A percentile compares a stretch with the other conserved stretches of the same genome.
Evolutionary conservation across 2,888 invertebrate species (phyloP).

Genomic region (Ectemnius cavifrons): DNA sequence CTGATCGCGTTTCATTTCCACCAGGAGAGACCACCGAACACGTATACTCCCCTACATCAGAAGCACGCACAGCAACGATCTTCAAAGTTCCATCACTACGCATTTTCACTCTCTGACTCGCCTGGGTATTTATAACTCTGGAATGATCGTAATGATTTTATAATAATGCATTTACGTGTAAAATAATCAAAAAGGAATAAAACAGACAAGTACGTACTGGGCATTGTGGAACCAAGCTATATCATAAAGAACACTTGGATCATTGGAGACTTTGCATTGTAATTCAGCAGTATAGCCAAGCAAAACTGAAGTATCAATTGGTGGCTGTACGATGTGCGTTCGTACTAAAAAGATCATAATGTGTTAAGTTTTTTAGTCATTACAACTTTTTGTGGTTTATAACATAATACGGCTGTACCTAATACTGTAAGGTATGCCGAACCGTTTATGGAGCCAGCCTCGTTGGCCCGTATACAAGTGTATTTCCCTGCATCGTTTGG

Average conservation of each 20-base stretch:
- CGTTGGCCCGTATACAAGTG: conserved; percentile 92
- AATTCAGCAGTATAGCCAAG: conserved; percentile 95
- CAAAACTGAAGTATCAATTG: conserved; percentile 93
- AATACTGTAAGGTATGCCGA: conserved; percentile 90
- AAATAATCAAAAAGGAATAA: conserved; percentile 16
- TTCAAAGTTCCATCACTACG: conserved; percentile 91
- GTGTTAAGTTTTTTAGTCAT: not conserved
- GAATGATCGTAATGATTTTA: conserved; percentile 37
- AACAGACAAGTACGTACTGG: conserved; percentile 81
- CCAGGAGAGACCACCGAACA: conserved; percentile 94
- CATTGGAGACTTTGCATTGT: conserved; percentile 96
- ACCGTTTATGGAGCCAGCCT: conserved; percentile 91
- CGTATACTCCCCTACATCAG: conserved; percentile 96
- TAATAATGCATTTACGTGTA: not conserved
- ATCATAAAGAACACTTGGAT: conserved; percentile 91
- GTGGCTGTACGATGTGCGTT: conserved; percentile 95
- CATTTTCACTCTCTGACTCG: conserved; percentile 86
- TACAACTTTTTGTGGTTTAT: not conserved
- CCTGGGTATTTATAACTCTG: conserved; percentile 81
- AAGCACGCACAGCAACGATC: conserved; percentile 92
- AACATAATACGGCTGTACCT: conserved; percentile 76
- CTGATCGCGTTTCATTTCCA: conserved; percentile 94
- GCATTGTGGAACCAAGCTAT: conserved; percentile 94
- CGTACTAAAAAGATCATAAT: conserved; percentile 82
- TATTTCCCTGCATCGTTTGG: conserved; percentile 93